Percentiles rank a stretch among this genome's conserved stretches.
These are phyloP conservation scores for Ditylenchus weischeri DNA, from an alignment of 2,888 invertebrate species.

Conservation along the genomic window DNA sequence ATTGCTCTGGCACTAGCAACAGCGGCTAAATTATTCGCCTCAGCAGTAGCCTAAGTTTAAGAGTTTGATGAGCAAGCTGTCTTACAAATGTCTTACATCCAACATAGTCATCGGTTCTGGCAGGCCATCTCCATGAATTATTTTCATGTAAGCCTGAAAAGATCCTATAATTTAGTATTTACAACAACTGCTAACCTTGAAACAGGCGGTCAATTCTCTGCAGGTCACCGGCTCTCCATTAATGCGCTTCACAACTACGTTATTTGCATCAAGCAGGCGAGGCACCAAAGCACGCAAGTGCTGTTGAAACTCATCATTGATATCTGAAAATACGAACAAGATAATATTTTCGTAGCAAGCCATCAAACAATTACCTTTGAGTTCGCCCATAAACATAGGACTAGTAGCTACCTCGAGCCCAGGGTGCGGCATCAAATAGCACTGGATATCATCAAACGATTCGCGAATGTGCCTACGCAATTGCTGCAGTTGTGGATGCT, in stretches of 20 bases:
- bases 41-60: conserved; percentile 94
- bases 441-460: conserved; percentile 90
- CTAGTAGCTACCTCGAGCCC: conserved; percentile 94
- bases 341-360: too few relatives aligned
- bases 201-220: conserved; percentile 90
- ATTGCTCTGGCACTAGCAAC: conserved; percentile 74
- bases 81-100: conserved; percentile 71
- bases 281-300: conserved; percentile 82
- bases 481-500: conserved; percentile 91
- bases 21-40: conserved; percentile 92
- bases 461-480: conserved; percentile 79
- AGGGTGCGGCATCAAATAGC: conserved; percentile 97
- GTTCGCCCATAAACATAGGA: conserved; percentile 88
- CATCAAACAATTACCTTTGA: conserved; percentile 63
- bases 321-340: conserved; percentile 68
- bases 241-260: conserved; percentile 90
- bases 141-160: conserved; percentile 85
- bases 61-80: too few relatives aligned
- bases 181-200: conserved; percentile 66
- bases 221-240: conserved; percentile 88
- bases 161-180: conserved; percentile 29
- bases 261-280: conserved; percentile 80
- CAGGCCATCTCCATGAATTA: conserved; percentile 93
- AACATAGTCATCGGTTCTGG: conserved; percentile 99
- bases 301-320: conserved; percentile 85